Conservation (phyloP, 2,888 invertebrate genomes). For the Sinelater perroti region DNA sequence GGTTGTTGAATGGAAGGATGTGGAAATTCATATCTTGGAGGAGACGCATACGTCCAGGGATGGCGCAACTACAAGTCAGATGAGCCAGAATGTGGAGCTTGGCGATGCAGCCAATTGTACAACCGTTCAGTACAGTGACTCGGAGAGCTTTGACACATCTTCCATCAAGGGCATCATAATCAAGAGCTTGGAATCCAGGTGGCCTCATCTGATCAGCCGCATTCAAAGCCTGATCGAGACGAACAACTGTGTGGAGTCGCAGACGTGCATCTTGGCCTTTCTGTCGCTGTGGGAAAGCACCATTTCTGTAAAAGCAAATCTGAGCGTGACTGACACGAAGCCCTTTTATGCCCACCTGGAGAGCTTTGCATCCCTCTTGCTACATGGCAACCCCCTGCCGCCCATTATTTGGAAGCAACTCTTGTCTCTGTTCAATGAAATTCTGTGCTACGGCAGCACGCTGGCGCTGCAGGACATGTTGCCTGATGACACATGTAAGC, state of each 20-base stretch:
- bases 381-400: conserved; percentile 74
- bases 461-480: conserved; percentile 86
- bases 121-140: conserved; percentile 74
- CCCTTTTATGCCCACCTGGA: conserved; percentile 87
- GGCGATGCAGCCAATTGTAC: conserved; percentile 59
- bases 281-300: conserved; percentile 89
- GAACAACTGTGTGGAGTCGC: conserved; percentile 69
- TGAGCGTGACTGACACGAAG: conserved; percentile 88
- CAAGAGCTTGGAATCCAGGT: conserved; percentile 83
- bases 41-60: conserved; percentile 63
- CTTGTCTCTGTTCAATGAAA: conserved; percentile 87
- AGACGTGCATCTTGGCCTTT: conserved; percentile 81
- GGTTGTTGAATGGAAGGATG: conserved; percentile 89
- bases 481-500: conserved; percentile 86
- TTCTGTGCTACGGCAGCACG: conserved; percentile 90
- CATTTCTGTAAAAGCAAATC: conserved; percentile 89
- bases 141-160: conserved; percentile 86
- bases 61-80: conserved; percentile 49
- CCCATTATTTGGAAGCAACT: conserved; percentile 86
- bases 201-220: conserved; percentile 81
- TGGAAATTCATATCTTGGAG: conserved; percentile 81
- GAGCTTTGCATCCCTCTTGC: conserved; percentile 76
- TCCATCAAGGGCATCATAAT: conserved; percentile 87
- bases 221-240: conserved; percentile 69
- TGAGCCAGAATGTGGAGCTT: not conserved